These are phyloP conservation scores for Macroglossus sobrinus DNA, from an alignment of 2,113 vertebrate species.

Conservation along the genomic window DNA sequence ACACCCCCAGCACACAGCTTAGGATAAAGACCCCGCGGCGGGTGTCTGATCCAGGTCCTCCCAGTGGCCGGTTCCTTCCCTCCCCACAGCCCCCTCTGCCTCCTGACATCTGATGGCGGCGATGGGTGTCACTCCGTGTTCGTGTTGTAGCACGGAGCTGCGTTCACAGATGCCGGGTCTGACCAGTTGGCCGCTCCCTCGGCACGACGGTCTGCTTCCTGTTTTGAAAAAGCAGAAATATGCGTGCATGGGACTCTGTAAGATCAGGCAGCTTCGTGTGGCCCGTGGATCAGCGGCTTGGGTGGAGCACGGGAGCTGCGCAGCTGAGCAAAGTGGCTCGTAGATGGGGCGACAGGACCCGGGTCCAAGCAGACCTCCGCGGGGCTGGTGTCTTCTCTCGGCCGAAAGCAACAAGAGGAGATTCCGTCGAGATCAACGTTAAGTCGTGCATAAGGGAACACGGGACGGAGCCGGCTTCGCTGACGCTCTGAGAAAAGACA, in stretches of 20 bases:
- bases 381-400: neutral
- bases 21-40: neutral
- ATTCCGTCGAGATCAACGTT: neutral
- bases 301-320: neutral
- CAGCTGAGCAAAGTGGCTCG: neutral
- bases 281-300: neutral
- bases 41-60: neutral
- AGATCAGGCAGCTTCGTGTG: neutral
- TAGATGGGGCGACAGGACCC: neutral
- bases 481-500: neutral
- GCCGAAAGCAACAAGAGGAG: conserved; percentile 17
- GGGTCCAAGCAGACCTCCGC: neutral
- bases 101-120: neutral
- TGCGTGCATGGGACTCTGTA: neutral
- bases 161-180: neutral
- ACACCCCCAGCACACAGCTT: neutral
- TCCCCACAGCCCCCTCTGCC: neutral
- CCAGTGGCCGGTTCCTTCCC: neutral
- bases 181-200: conserved; percentile 8
- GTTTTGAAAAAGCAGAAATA: neutral
- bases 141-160: neutral
- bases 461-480: neutral
- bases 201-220: neutral
- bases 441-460: neutral
- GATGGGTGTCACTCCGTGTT: neutral